Evolutionary conservation across 2,113 vertebrate species (phyloP).

Genomic region (Oreocharis arfaki): DNA sequence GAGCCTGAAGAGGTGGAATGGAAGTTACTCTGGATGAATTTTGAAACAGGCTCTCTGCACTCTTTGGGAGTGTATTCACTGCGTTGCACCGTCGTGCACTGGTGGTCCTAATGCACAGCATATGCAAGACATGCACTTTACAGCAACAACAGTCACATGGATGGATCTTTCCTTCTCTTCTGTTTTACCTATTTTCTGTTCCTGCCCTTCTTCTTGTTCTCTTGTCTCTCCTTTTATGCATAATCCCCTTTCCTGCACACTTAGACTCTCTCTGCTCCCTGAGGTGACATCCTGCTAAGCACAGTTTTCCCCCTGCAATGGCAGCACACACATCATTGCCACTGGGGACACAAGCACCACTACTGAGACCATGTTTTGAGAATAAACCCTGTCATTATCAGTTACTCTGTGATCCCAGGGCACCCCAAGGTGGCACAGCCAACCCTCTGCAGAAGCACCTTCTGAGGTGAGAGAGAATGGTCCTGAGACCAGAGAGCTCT

Average conservation of each 20-base stretch:
- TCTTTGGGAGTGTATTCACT: background rate
- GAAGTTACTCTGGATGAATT: background rate
- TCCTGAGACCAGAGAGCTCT: background rate
- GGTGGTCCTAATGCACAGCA: background rate
- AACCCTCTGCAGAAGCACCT: background rate
- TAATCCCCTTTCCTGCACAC: background rate
- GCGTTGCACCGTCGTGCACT: accelerated
- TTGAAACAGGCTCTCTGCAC: background rate
- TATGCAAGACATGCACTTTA: background rate
- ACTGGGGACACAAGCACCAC: background rate
- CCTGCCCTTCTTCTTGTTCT: background rate
- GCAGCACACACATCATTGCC: background rate
- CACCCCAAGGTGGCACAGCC: background rate
- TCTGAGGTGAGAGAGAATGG: background rate
- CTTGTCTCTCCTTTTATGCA: background rate
- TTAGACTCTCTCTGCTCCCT: background rate
- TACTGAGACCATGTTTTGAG: background rate
- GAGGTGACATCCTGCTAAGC: background rate
- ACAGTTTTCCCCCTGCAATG: background rate
- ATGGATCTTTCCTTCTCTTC: background rate
- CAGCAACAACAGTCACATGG: background rate
- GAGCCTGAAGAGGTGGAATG: background rate
- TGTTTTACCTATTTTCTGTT: background rate
- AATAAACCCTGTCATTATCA: background rate
- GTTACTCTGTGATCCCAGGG: background rate